Evolutionary conservation across 1,140 invertebrate genomes (phyloP).

Genomic region (Brachionus rubens): DNA sequence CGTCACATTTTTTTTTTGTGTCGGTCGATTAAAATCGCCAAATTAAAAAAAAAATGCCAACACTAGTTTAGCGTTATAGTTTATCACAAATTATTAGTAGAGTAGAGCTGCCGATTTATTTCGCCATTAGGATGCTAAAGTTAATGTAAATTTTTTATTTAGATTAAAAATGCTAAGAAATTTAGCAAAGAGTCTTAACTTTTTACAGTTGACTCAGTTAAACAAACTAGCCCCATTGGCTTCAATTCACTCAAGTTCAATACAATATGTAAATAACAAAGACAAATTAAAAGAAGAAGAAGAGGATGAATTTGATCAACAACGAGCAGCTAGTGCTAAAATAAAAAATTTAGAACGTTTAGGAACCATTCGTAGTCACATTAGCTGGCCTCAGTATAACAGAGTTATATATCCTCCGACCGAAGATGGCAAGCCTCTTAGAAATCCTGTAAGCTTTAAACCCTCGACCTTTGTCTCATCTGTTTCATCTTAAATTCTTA

Average conservation of each 20-base stretch:
- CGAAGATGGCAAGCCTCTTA: neutral
- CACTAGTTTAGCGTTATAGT: too few relatives aligned
- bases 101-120: too few relatives aligned
- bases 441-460: constrained; percentile 14
- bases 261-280: constrained; percentile 21
- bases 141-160: too few relatives aligned
- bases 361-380: constrained; percentile 33
- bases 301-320: constrained; percentile 23
- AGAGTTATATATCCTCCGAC: constrained; percentile 45
- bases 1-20: too few relatives aligned
- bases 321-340: neutral
- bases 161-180: neutral
- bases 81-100: too few relatives aligned
- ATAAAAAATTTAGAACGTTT: constrained; percentile 29
- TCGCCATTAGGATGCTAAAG: too few relatives aligned
- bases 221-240: neutral
- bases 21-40: too few relatives aligned
- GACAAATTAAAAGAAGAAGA: neutral
- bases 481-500: neutral
- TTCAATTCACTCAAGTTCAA: neutral
- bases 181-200: neutral
- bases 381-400: constrained; percentile 45
- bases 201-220: neutral
- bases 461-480: neutral
- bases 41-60: too few relatives aligned